Evolutionary conservation across 2,797 vertebrate species (phyloP).

Genomic region (Alfaro cultratus): DNA sequence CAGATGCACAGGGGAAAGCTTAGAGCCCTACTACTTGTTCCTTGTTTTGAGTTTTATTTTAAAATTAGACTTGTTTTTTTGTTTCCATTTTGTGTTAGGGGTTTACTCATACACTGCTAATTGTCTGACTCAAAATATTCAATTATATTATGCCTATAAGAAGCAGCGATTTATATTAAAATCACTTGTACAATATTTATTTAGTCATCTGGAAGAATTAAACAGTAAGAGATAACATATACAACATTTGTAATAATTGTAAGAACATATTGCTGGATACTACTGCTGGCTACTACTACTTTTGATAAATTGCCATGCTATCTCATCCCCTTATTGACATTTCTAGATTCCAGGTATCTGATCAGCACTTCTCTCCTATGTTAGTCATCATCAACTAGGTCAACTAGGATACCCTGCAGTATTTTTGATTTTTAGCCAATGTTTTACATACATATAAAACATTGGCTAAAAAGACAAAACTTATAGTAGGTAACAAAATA

Average conservation of each 20-base stretch:
- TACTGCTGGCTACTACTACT: background rate
- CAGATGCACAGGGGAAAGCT: background rate
- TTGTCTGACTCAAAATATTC: background rate
- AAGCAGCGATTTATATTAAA: background rate
- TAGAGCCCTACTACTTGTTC: background rate
- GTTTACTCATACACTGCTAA: background rate
- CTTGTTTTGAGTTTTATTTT: background rate
- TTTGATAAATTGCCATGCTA: no score
- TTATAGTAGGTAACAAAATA: background rate
- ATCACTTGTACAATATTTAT: background rate
- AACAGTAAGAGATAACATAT: background rate
- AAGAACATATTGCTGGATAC: background rate
- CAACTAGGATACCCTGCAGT: background rate
- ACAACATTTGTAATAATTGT: background rate
- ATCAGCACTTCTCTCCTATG: background rate
- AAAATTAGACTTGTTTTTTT: background rate
- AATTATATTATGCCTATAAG: background rate
- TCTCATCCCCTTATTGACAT: no score
- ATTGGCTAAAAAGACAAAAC: conserved; percentile 12
- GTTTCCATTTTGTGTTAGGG: background rate
- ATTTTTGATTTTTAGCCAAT: no score
- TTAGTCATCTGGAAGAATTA: background rate
- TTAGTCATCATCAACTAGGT: background rate
- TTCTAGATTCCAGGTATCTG: no score
- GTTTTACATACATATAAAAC: background rate